These are phyloP conservation scores for Orchesella cincta DNA, from an alignment of 1,140 invertebrate genomes.

Conservation along the genomic window DNA sequence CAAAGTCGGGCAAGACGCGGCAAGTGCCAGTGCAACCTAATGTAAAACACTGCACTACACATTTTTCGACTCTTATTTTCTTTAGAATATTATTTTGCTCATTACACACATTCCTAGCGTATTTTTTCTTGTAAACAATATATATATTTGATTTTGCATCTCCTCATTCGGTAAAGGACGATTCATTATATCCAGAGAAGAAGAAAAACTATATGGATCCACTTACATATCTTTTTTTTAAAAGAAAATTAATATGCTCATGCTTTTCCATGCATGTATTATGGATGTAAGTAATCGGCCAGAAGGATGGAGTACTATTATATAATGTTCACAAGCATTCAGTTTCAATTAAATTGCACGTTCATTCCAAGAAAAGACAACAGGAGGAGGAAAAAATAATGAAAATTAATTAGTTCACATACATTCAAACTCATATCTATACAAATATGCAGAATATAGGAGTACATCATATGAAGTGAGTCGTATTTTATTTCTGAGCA, in stretches of 20 bases:
- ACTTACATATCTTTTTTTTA: not conserved
- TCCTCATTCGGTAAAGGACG: too few species aligned
- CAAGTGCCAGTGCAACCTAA: too few species aligned
- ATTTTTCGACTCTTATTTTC: too few species aligned
- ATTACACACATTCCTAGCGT: too few species aligned
- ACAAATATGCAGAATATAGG: not conserved
- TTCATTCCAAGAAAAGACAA: constrained; percentile 17
- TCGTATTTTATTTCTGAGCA: not conserved
- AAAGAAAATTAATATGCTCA: not conserved
- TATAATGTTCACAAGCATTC: not conserved
- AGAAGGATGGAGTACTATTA: not conserved
- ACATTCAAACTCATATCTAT: not conserved
- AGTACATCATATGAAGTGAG: not conserved
- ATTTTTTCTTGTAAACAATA: too few species aligned
- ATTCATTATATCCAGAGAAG: not conserved
- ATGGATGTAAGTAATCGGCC: not conserved
- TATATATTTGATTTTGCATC: not conserved
- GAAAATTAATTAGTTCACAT: constrained; percentile 21
- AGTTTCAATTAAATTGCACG: not conserved
- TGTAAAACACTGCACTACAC: too few species aligned
- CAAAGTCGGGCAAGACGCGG: too few species aligned
- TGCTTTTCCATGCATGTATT: not conserved
- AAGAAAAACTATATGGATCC: not conserved
- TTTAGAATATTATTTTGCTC: too few species aligned
- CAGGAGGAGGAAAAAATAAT: not conserved